A percentile compares a stretch with the other conserved stretches of the same genome.
Conservation (phyloP, 2,113 vertebrate genomes). For the Equus przewalskii region DNA sequence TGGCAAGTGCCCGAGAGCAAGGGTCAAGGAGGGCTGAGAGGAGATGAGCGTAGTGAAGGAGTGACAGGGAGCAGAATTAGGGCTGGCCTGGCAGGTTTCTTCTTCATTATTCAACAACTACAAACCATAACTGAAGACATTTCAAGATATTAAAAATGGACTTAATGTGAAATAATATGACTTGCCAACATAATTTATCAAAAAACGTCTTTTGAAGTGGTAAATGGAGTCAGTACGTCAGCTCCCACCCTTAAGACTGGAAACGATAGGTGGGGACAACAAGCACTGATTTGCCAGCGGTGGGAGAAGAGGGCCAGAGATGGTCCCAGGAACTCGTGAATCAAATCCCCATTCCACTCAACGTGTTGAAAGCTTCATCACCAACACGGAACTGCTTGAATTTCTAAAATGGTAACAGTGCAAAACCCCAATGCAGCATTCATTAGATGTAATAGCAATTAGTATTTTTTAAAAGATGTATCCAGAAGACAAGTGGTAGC, state of each 20-base stretch:
- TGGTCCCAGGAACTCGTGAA: not conserved
- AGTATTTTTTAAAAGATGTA: not conserved
- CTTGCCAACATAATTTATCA: not conserved
- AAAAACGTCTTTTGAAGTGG: not conserved
- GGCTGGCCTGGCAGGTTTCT: not conserved
- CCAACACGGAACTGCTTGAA: not conserved
- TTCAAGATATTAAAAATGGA: not conserved
- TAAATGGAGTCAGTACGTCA: not conserved
- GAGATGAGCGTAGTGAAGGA: not conserved
- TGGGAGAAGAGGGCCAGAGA: not conserved
- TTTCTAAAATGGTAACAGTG: not conserved
- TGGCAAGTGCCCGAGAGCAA: not conserved
- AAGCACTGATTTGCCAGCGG: not conserved
- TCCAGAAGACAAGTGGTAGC: not conserved
- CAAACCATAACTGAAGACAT: not conserved
- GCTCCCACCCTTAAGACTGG: too few species aligned
- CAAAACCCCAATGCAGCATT: not conserved
- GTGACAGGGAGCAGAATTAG: not conserved
- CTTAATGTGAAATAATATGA: not conserved
- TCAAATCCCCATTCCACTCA: not conserved
- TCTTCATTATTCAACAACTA: not conserved
- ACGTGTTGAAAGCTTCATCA: not conserved
- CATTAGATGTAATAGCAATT: slow-evolving; percentile 14
- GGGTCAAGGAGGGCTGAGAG: not conserved
- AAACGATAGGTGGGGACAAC: not conserved